phyloP scores from a whole-genome alignment of 2,113 vertebrate species.

The Saccopteryx bilineata region DNA sequence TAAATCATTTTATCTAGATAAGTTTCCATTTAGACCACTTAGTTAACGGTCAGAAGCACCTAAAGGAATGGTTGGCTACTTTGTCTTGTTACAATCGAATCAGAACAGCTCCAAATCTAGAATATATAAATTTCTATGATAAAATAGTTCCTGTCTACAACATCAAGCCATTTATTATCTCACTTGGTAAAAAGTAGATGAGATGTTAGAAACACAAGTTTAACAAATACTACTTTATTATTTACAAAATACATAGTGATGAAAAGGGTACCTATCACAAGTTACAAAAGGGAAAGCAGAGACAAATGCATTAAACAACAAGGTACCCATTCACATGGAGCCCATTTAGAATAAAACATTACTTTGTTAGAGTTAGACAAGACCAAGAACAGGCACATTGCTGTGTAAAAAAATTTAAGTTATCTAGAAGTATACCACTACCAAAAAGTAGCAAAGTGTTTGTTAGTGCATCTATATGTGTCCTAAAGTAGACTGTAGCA shows the following conservation, averaged over 20 bases:
- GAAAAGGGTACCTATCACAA: constrained; percentile 48
- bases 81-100: neutral
- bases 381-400: neutral
- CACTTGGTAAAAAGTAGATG: constrained; percentile 64
- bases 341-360: constrained; percentile 21
- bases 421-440: constrained; percentile 23
- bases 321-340: neutral
- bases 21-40: constrained; percentile 50
- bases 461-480: neutral
- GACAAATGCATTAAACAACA: constrained; percentile 39
- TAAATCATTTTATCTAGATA: constrained; percentile 38
- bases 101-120: neutral
- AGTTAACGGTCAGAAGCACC: neutral
- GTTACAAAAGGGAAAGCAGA: constrained; percentile 54
- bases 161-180: constrained; percentile 56
- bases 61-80: neutral
- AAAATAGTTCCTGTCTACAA: constrained; percentile 38
- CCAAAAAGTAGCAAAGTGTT: neutral
- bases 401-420: constrained; percentile 37
- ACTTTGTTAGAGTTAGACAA: constrained; percentile 41
- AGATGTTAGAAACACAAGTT: constrained; percentile 68
- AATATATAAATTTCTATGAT: neutral
- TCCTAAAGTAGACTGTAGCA: neutral
- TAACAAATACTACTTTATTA: constrained; percentile 79
- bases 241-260: constrained; percentile 73